Evolutionary conservation across 2,888 invertebrate genomes (phyloP).

Genomic region (Orthonychiurus folsomi): DNA sequence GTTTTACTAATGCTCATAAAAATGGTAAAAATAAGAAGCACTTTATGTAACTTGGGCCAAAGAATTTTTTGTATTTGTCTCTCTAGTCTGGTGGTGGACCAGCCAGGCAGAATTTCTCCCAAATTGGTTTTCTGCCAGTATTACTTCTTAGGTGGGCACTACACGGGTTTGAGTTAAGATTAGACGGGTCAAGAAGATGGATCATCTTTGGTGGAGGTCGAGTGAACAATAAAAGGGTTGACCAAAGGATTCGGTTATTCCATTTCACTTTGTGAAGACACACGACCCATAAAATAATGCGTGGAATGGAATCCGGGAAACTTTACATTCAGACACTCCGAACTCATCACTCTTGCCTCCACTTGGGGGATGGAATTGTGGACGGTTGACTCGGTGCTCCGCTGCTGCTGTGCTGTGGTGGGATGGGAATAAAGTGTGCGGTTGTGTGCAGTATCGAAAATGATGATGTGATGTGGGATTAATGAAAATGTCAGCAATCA

Average conservation of each 20-base stretch:
- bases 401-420: not conserved
- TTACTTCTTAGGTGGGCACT: no score
- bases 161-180: not conserved
- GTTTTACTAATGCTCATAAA: no score
- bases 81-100: no score
- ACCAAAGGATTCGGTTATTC: no score
- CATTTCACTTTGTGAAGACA: no score
- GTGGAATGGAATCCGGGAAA: not conserved
- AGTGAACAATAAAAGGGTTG: constrained; percentile 1
- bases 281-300: no score
- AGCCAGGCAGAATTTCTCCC: no score
- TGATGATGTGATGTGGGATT: constrained; percentile 24
- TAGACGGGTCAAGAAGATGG: not conserved
- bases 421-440: not conserved
- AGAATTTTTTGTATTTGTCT: no score
- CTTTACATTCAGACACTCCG: not conserved
- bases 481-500: constrained; percentile 40
- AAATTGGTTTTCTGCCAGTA: no score
- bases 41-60: no score
- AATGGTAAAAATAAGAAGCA: no score
- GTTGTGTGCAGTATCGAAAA: no score
- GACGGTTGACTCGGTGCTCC: not conserved
- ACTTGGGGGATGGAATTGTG: not conserved
- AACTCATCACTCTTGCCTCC: not conserved
- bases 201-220: not conserved